phyloP scores from a whole-genome alignment of 2,797 vertebrate genomes.

The Centropyge bicolor region DNA sequence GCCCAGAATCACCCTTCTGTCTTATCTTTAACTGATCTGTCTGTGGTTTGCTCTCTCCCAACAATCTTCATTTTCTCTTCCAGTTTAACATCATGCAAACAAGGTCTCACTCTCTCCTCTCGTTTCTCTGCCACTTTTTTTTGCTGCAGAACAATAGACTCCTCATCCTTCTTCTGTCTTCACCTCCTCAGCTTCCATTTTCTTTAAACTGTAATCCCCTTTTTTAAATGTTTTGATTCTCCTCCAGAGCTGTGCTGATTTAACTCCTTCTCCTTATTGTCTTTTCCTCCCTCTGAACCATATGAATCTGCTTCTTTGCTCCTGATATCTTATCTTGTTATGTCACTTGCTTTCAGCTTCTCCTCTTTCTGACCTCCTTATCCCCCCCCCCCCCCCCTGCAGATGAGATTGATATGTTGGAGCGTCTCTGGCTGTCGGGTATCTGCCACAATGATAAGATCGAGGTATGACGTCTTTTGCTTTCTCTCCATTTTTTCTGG shows the following conservation, averaged over 20 bases:
- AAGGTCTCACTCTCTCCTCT: conserved; percentile 13
- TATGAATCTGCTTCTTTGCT: not conserved
- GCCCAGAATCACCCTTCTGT: not conserved
- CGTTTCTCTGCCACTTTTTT: conserved; percentile 31
- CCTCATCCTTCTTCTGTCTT: conserved; percentile 5
- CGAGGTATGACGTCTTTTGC: conserved; percentile 73
- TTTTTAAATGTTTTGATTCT: conserved; percentile 24
- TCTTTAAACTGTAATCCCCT: conserved; percentile 33
- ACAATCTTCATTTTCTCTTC: not conserved
- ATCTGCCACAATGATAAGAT: conserved; percentile 89
- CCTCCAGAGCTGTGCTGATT: conserved; percentile 10
- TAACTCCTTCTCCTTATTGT: conserved; percentile 11
- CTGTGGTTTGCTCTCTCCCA: not conserved
- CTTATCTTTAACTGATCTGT: not conserved
- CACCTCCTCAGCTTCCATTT: not conserved
- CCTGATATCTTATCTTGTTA: not conserved
- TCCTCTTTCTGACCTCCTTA: conserved; percentile 26
- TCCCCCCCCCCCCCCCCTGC: conserved; percentile 34
- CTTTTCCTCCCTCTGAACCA: not conserved
- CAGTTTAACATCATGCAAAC: conserved; percentile 8
- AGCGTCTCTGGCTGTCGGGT: conserved; percentile 88
- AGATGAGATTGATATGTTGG: conserved; percentile 89
- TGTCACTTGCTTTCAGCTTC: not conserved
- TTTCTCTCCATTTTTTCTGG: not conserved
- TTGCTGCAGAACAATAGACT: conserved; percentile 24